phyloP scores from a whole-genome alignment of 2,113 vertebrate species.

The Australoheros scitulus region DNA sequence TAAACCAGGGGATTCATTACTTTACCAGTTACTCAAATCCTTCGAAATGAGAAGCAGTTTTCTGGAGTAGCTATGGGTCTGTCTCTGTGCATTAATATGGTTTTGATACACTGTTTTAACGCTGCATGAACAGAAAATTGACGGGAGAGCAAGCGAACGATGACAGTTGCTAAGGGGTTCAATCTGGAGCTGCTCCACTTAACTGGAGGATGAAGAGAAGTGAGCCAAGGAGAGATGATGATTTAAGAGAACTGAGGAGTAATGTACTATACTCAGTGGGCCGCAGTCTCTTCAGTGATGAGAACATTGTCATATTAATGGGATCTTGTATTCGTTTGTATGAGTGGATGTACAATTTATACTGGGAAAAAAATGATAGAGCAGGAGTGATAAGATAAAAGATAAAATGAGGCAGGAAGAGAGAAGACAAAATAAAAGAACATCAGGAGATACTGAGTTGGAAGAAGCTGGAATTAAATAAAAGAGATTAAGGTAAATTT shows the following conservation, averaged over 20 bases:
- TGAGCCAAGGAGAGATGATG: constrained; percentile 47
- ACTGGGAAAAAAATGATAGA: neutral
- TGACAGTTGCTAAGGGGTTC: constrained; percentile 62
- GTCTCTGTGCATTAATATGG: constrained; percentile 45
- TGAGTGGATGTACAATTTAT: constrained; percentile 3
- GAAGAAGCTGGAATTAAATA: constrained; percentile 16
- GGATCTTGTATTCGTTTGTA: neutral
- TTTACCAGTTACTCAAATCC: constrained; percentile 37
- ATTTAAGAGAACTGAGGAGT: constrained; percentile 58
- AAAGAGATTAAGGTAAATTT: neutral
- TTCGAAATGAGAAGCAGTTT: constrained; percentile 14
- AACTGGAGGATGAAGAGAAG: constrained; percentile 63
- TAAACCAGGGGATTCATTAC: constrained; percentile 14
- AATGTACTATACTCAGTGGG: constrained; percentile 40
- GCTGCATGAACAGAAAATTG: constrained; percentile 49
- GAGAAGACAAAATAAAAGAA: neutral
- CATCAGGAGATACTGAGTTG: neutral
- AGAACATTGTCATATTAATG: constrained; percentile 43
- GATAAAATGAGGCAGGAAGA: neutral
- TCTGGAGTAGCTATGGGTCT: constrained; percentile 19
- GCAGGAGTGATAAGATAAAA: constrained; percentile 17
- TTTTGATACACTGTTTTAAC: constrained; percentile 53
- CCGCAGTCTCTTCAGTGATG: constrained; percentile 31
- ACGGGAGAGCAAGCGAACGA: constrained; percentile 38
- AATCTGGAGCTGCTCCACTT: constrained; percentile 66